Conservation (phyloP, 2,797 vertebrate species). For the Remorina albescens region DNA sequence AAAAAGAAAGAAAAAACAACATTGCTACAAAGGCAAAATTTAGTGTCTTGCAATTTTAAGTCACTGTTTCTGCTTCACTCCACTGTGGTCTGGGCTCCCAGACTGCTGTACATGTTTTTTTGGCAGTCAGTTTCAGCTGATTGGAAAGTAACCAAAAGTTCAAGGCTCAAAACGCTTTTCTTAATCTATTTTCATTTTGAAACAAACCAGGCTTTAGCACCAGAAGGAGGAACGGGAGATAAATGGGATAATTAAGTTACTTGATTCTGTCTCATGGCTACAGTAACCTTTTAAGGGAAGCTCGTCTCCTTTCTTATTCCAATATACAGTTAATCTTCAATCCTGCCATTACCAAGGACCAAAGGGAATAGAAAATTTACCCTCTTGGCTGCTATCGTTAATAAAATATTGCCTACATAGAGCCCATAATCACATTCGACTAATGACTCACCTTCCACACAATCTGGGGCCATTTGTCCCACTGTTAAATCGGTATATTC, state of each 20-base stretch:
- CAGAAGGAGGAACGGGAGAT: constrained; percentile 18
- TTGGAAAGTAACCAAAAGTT: constrained; percentile 41
- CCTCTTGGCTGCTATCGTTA: constrained; percentile 13
- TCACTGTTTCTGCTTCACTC: constrained; percentile 13
- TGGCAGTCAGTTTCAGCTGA: constrained; percentile 32
- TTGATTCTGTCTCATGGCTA: constrained; percentile 15
- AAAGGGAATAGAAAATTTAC: constrained; percentile 16
- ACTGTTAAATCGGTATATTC: constrained; percentile 2
- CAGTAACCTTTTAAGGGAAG: background rate
- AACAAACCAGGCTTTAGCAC: constrained; percentile 28
- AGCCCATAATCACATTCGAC: background rate
- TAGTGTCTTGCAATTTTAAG: background rate
- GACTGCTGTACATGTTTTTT: constrained; percentile 26
- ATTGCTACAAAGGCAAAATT: background rate
- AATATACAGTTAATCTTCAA: constrained; percentile 1
- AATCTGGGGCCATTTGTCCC: constrained; percentile 1
- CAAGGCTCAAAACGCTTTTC: background rate
- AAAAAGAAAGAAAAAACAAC: too few relatives aligned
- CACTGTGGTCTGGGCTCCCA: constrained; percentile 5
- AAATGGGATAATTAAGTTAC: constrained; percentile 35
- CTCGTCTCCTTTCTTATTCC: constrained; percentile 6
- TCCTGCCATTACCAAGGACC: background rate
- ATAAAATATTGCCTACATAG: background rate
- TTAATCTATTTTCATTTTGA: constrained; percentile 42
- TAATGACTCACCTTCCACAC: constrained; percentile 27